Evolutionary conservation across 1,140 invertebrate genomes (phyloP), one percentile per base, ranked within the genome.

Genomic region (Danaus plexippus): DNA sequence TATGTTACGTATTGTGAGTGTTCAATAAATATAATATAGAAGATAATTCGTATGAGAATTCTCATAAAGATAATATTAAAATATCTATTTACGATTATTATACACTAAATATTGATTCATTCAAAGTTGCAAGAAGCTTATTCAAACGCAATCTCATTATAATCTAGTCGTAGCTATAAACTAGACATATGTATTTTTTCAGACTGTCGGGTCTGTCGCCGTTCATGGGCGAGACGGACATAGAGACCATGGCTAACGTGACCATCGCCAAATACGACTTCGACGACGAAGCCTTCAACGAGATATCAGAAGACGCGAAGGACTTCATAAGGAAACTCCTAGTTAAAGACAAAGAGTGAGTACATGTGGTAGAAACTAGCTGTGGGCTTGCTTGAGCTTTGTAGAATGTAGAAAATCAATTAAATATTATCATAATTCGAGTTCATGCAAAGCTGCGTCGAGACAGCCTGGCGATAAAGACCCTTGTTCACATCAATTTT

Each of bases 1-100:
- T 99, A 66, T 97, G 95, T 79, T 99, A 99, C 80, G 96, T 99
- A 51, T 88, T 99, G 97, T 99, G 91, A 98, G 96, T 95, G 78
- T 47, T 3, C 4, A 0, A 32, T 32, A 4, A 3, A 32, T 32
- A 32, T 32, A 7, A 7, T 32, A 32, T 6, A 32, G 22, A 8
- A 32, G 22, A 32, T 32, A 32, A 15, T n/a, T n/a, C n/a, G 2
- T 22, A 22, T 22, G 18, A 22, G 18, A 22, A 22, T 22, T 22
- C 18, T 22, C 18, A 22, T 6, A 22, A 22, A 22, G 6, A 22
- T 22, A 2, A 22, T 22, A 22, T n/a, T n/a, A n/a, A n/a, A n/a
- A n/a, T n/a, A n/a, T 22, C 18, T 6, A 22, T 2, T 22, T 22
- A 2, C 18, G 6, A 22, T 22, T 22, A 2, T 22, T 22, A 22